A percentile compares a stretch with the other conserved stretches of the same genome.
Conservation (phyloP, 1,140 invertebrate genomes). For the Drosophila funebris region DNA sequence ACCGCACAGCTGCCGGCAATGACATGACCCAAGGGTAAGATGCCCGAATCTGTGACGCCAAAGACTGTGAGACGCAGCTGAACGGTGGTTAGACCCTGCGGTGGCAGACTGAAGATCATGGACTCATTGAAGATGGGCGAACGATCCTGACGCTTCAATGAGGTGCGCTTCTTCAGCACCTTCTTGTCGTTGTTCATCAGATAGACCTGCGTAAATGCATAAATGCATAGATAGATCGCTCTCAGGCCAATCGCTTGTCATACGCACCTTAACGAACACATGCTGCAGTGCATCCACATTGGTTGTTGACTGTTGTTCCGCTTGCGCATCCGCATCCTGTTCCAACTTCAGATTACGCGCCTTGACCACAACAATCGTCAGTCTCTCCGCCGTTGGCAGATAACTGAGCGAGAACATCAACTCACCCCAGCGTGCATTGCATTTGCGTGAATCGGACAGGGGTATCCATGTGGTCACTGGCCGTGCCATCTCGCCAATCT, state of each 20-base stretch:
- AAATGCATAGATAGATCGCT: neutral
- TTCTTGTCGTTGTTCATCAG: slow-evolving; percentile 90
- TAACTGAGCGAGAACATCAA: slow-evolving; percentile 93
- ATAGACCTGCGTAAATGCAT: slow-evolving; percentile 86
- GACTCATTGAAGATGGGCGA: slow-evolving; percentile 92
- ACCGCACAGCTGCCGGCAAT: slow-evolving; percentile 88
- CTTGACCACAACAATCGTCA: slow-evolving; percentile 92
- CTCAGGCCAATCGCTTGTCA: too few relatives aligned
- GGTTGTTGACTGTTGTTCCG: slow-evolving; percentile 71
- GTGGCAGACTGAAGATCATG: slow-evolving; percentile 91
- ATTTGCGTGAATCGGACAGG: slow-evolving; percentile 84
- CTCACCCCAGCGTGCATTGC: slow-evolving; percentile 88
- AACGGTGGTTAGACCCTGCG: slow-evolving; percentile 87
- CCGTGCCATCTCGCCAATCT: slow-evolving; percentile 84
- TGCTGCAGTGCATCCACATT: slow-evolving; percentile 50
- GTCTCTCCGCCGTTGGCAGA: slow-evolving; percentile 90
- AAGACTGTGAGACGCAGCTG: slow-evolving; percentile 89
- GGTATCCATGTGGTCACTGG: slow-evolving; percentile 85
- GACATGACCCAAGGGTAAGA: slow-evolving; percentile 88
- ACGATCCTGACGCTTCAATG: slow-evolving; percentile 88
- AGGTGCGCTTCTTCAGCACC: slow-evolving; percentile 90
- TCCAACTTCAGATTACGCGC: slow-evolving; percentile 89
- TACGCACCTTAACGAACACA: slow-evolving; percentile 74
- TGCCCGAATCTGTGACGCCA: slow-evolving; percentile 86
- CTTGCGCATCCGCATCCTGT: slow-evolving; percentile 75